Conservation (phyloP, 2,888 invertebrate species). For the Dugesia japonica region DNA sequence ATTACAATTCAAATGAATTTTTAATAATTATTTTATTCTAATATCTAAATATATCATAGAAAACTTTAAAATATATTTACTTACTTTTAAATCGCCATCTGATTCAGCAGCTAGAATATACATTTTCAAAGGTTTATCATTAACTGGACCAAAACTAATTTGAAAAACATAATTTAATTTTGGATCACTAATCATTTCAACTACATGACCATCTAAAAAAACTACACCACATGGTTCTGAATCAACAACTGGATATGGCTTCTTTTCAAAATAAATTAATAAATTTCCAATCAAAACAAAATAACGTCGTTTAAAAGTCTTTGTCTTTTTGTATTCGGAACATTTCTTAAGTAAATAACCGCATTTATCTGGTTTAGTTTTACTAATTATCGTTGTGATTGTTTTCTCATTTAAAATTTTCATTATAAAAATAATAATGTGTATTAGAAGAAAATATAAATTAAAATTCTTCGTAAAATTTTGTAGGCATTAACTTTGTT, state of each 20-base stretch:
- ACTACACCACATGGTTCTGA: constrained; percentile 80
- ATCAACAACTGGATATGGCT: constrained; percentile 53
- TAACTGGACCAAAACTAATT: constrained; percentile 58
- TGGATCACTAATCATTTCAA: constrained; percentile 54
- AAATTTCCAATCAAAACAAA: constrained; percentile 84
- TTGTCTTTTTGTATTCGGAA: constrained; percentile 65
- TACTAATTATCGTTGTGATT: neutral
- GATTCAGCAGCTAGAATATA: constrained; percentile 71
- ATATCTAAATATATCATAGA: too few relatives aligned
- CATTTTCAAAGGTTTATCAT: constrained; percentile 52
- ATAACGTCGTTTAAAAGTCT: constrained; percentile 69
- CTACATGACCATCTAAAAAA: constrained; percentile 78
- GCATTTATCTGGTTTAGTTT: constrained; percentile 3
- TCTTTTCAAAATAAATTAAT: constrained; percentile 80
- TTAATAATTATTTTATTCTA: too few relatives aligned
- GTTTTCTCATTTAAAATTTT: neutral
- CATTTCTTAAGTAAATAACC: constrained; percentile 58
- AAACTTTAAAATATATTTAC: too few relatives aligned
- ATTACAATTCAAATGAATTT: too few relatives aligned
- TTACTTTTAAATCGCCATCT: constrained; percentile 68
- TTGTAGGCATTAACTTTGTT: too few relatives aligned
- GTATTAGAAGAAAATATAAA: too few relatives aligned
- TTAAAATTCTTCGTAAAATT: too few relatives aligned
- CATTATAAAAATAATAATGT: too few relatives aligned
- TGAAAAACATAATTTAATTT: constrained; percentile 44